Base-by-base conservation (phyloP, 2,113 vertebrate species). In the Zingel zingel region DNA sequence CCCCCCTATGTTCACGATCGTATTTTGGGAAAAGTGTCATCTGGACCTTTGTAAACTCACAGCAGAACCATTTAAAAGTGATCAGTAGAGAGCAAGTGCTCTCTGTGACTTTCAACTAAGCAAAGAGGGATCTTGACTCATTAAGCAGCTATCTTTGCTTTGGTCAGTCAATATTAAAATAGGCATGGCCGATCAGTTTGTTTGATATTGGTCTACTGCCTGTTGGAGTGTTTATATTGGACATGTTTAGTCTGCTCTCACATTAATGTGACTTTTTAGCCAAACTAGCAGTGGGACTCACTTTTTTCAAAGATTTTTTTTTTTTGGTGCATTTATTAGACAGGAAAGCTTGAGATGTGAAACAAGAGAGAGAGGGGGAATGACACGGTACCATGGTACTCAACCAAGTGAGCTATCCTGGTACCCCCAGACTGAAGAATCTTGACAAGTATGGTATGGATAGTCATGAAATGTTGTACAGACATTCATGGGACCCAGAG, bases 151-250 rank as follows among this genome's bases (percentile, higher is more conserved):
- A 65, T 85, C 86, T 89, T 90, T 86, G 70, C 81, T 77, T 84
- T 85, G 74, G 88, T 84, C 83, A 68, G 86, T 80, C 82, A 80
- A 83, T 86, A 89, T 91, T 90, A 78, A 88, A 89, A 84, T 79
- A 72, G 74, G 54, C 53, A 71, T 13, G 30, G 39, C 57, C 62
- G 57, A 76, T 75, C 77, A 85, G 85, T 58, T 75, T 84, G 83
- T 78, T 88, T 87, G 77, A 83, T 83, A 77, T 85, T 58, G 79
- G 81, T 82, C 65, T 45, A 27, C 61, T 87, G 86, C 73, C 63
- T 59, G 59, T 62, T 73, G 65, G 70, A 74, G 63, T 9, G 43
- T 79, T 80, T 79, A 36, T 64, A 75, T 57, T 77, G 64, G 59
- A 74, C 67, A 6, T 48, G 76, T 65, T 82, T 63, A 27, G 13